Conservation (phyloP, 2,797 vertebrate genomes). For the Iguana delicatissima region DNA sequence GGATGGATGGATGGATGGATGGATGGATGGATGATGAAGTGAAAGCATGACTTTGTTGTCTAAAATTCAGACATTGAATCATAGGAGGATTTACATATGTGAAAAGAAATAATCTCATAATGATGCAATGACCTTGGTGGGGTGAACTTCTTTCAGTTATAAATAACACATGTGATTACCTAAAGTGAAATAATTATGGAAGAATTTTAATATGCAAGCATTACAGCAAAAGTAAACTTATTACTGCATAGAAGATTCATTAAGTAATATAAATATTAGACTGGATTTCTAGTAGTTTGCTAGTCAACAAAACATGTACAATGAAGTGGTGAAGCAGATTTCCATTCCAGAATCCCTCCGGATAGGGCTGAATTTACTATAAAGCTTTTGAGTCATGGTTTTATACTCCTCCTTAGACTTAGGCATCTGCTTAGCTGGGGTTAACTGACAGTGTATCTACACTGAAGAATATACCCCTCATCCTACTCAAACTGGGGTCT, state of each 20-base stretch:
- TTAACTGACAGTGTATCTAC: neutral
- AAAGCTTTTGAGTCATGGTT: neutral
- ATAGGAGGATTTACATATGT: conserved; percentile 28
- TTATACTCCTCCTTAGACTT: neutral
- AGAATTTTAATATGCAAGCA: neutral
- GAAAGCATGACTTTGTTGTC: conserved; percentile 18
- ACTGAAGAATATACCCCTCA: neutral
- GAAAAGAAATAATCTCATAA: conserved; percentile 39
- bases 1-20: too few relatives aligned
- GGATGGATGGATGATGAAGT: too few relatives aligned
- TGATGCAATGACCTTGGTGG: conserved; percentile 32
- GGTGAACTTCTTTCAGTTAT: conserved; percentile 5
- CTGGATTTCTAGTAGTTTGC: neutral
- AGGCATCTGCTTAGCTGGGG: neutral
- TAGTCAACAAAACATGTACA: neutral
- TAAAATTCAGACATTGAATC: conserved; percentile 41
- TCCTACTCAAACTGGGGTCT: neutral
- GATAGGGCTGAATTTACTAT: neutral
- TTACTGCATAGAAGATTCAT: neutral
- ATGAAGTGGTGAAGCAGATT: neutral
- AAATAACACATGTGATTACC: conserved; percentile 12
- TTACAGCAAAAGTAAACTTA: neutral
- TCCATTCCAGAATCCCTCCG: neutral
- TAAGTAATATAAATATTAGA: neutral
- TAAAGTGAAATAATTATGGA: neutral